phyloP scores from a whole-genome alignment of 2,888 invertebrate species.

The Ormyrus pomaceus region DNA sequence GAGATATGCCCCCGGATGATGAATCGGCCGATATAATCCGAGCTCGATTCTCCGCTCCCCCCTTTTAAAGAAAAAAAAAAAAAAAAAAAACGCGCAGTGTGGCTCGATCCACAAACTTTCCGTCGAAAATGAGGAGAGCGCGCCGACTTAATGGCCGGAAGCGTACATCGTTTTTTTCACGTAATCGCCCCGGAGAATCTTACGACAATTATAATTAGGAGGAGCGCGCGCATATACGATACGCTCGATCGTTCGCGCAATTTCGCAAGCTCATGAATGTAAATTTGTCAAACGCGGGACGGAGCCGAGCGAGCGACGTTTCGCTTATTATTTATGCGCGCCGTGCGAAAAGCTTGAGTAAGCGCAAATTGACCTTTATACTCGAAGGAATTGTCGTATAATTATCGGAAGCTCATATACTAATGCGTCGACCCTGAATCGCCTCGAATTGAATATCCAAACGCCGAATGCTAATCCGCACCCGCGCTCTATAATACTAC shows the following conservation, averaged over 20 bases:
- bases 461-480: too few relatives aligned
- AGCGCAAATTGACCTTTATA: too few relatives aligned
- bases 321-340: too few relatives aligned
- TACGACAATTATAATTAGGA: conserved; percentile 41
- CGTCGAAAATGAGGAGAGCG: conserved; percentile 14
- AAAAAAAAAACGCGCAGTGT: background rate
- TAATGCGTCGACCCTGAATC: too few relatives aligned
- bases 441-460: too few relatives aligned
- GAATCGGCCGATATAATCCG: conserved; percentile 39
- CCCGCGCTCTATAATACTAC: too few relatives aligned
- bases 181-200: conserved; percentile 36
- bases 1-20: conserved; percentile 48
- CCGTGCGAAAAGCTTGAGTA: too few relatives aligned
- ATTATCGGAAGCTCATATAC: too few relatives aligned
- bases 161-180: conserved; percentile 14
- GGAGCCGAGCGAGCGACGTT: too few relatives aligned
- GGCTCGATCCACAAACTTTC: conserved; percentile 11
- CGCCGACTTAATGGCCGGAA: conserved; percentile 36
- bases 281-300: conserved; percentile 28
- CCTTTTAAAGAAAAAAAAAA: background rate
- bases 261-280: conserved; percentile 52
- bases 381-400: too few relatives aligned
- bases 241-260: conserved; percentile 1
- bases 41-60: background rate
- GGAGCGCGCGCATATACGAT: background rate